A percentile compares a stretch with the other conserved stretches of the same genome.
Evolutionary conservation across 2,888 invertebrate genomes (phyloP).

Genomic region (Dryadula phaetusa): DNA sequence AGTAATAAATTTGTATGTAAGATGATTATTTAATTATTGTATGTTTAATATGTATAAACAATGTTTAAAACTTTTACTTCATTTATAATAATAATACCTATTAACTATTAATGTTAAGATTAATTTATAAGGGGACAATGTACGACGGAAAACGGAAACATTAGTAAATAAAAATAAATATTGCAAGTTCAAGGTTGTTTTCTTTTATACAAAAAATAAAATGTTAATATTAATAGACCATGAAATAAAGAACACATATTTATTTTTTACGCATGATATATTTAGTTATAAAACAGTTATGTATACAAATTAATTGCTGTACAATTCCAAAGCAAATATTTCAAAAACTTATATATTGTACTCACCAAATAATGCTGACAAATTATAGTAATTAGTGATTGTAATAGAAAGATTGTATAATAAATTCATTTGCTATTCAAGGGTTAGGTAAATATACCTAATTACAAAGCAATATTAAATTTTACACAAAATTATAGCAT

Average conservation of each 20-base stretch:
- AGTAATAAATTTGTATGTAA: neutral
- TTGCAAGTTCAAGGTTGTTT: conserved; percentile 16
- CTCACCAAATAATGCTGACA: conserved; percentile 31
- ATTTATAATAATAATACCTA: neutral
- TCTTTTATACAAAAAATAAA: neutral
- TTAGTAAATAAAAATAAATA: conserved; percentile 23
- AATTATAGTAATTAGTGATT: conserved; percentile 36
- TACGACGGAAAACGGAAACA: conserved; percentile 10
- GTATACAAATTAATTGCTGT: conserved; percentile 75
- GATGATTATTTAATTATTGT: neutral
- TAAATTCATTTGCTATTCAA: conserved; percentile 8
- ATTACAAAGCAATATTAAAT: conserved; percentile 36
- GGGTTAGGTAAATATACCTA: conserved; percentile 23
- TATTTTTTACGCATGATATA: conserved; percentile 44
- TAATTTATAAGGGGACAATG: conserved; percentile 16
- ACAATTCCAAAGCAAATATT: conserved; percentile 69
- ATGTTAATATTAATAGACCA: neutral
- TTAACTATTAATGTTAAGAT: neutral
- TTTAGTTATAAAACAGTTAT: conserved; percentile 75
- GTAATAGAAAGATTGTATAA: conserved; percentile 46
- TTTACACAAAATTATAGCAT: conserved; percentile 23
- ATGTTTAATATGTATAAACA: neutral
- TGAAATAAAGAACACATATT: conserved; percentile 32
- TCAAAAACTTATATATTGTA: conserved; percentile 52
- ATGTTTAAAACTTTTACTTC: neutral